phyloP scores from a whole-genome alignment of 2,888 invertebrate genomes.

The Apamea crenata region DNA sequence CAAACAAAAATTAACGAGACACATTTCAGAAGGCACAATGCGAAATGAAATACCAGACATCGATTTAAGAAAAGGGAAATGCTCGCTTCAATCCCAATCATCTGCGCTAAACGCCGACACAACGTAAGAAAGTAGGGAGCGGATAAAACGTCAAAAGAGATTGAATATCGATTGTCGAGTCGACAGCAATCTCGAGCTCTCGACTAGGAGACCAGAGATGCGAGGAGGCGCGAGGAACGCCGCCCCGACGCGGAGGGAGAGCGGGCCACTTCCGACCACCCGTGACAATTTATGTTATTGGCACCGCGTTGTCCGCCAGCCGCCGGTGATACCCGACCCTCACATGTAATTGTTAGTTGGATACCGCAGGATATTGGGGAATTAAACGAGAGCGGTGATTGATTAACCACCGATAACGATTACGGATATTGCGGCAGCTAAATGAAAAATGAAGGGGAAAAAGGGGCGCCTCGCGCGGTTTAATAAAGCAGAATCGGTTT shows the following conservation, averaged over 20 bases:
- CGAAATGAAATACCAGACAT: slow-evolving; percentile 74
- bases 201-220: slow-evolving; percentile 66
- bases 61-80: slow-evolving; percentile 78
- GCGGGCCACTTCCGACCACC: slow-evolving; percentile 83
- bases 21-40: slow-evolving; percentile 65
- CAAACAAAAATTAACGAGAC: slow-evolving; percentile 60
- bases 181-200: slow-evolving; percentile 85
- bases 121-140: slow-evolving; percentile 87
- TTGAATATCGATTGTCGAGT: slow-evolving; percentile 90
- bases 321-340: slow-evolving; percentile 85
- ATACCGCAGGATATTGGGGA: slow-evolving; percentile 88
- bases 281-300: slow-evolving; percentile 90
- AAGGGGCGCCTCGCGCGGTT: slow-evolving; percentile 54
- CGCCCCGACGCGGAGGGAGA: slow-evolving; percentile 64
- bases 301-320: slow-evolving; percentile 83
- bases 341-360: slow-evolving; percentile 89
- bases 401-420: slow-evolving; percentile 87
- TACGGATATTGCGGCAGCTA: slow-evolving; percentile 80
- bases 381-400: slow-evolving; percentile 88
- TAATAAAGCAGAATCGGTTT: slow-evolving; percentile 73
- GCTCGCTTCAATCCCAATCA: slow-evolving; percentile 82
- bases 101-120: slow-evolving; percentile 85
- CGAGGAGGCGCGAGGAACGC: slow-evolving; percentile 64
- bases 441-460: slow-evolving; percentile 79
- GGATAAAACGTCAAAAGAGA: slow-evolving; percentile 89